Evolutionary conservation across 37 sponge, comb jelly and placozoan species (phyloP), one percentile per base, ranked within the genome.

Genomic region (Spongilla lacustris): DNA sequence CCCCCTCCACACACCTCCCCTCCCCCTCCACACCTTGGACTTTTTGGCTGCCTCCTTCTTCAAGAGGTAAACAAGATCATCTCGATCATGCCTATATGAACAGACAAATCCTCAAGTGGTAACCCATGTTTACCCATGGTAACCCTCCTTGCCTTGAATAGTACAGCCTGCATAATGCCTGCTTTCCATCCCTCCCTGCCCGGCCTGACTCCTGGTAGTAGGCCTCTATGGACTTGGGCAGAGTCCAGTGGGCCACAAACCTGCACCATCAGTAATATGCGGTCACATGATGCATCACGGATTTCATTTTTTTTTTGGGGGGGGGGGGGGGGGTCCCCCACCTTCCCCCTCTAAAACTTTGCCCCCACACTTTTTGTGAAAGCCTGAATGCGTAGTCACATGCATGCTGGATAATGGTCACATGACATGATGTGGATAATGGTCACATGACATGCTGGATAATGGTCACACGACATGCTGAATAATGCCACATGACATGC

Each of bases 231-330:
- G 96, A 96, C 74, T 94, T 96, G 17, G 98, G 96, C 71, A 98
- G 75, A 22, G 94, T 94, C 98, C 98, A 98, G 81, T 98, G 98
- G 33, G 84, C 98, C 21, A 98, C 98, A 98, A 98, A 98, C 82
- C 98, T 92, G 23, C 34, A 75, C 27, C 22, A 6, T 50, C 17
- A 50, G 23, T 4, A n/a, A n/a, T n/a, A 84, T 6, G 30, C 10
- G 58, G 21, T 58, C 58, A 58, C 58, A 58, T 58, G 58, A 58
- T 58, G 58, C 19, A 58, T 58, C 21, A 17, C 41, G 6, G 6
- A 6, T n/a, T n/a, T n/a, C n/a, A n/a, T n/a, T n/a, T n/a, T n/a
- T n/a, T n/a, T n/a, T n/a, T n/a, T n/a, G n/a, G n/a, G n/a, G n/a
- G n/a, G n/a, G n/a, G n/a, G n/a, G n/a, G n/a, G n/a, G n/a, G n/a